Base-by-base conservation (phyloP, 2,113 vertebrate species). In the Hipposideros armiger region DNA sequence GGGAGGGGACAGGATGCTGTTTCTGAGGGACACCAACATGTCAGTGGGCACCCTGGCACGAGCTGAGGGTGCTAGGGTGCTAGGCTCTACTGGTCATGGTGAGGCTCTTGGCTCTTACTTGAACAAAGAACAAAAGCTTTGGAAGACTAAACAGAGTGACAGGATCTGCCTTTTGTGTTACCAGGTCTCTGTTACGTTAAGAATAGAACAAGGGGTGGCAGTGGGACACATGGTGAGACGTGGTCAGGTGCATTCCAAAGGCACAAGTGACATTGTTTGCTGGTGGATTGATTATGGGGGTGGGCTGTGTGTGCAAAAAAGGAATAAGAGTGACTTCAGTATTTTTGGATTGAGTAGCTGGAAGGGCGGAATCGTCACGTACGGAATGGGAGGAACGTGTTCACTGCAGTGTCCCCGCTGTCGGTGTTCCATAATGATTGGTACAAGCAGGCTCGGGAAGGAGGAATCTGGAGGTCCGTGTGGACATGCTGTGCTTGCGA, bases 31-130 rank as follows among this genome's bases (percentile, higher is more conserved):
- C 20, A 20, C n/a, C 73, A 24, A 20, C 9, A 9, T 50, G 47
- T 36, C 10, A n/a, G 4, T 36, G 45, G 19, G 70, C 16, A 4
- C 24, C 0, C 0, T 47, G 40, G 64, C 28, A 4, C 0, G 4
- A 67, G 74, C 10, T 3, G 3, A 30, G 64, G 28, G 45, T 11
- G 22, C 66, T 77, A 54, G 42, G 22, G 11, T 47, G 15, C 36
- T 19, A 5, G 52, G 87, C 7, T 74, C 58, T 3, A 5, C 9
- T 4, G 4, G 40, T 45, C 3, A 8, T 5, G 13, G 36, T 1
- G 9, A 4, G 56, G 72, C 14, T 20, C 42, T 74, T 28, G 62
- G 17, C 13, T 80, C 5, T 30, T 64, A 50, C 9, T 67, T 54
- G 47, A 30, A 67, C 62, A 42, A 24, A 80, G 17, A 92, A 87